Percentiles rank a stretch among this genome's conserved stretches.
Conservation (phyloP, 2,113 vertebrate species). For the Sarotherodon lohbergeri region DNA sequence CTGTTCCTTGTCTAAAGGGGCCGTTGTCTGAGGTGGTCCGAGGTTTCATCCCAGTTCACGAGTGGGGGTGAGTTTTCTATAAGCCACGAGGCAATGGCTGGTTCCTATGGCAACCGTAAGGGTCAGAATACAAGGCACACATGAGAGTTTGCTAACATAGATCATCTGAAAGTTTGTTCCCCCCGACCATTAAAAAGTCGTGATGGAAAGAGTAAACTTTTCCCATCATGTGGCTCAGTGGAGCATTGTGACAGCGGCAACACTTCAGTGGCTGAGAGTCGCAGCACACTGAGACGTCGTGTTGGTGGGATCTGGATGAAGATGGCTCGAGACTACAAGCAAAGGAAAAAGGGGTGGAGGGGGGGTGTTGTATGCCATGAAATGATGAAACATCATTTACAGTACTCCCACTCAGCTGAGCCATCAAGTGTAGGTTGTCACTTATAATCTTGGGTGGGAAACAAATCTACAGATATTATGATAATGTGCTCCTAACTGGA, state of each 20-base stretch:
- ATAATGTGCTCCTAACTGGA: neutral
- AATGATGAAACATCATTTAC: neutral
- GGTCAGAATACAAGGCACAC: neutral
- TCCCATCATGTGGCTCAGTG: constrained; percentile 57
- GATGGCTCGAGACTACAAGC: constrained; percentile 1
- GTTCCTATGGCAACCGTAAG: constrained; percentile 20
- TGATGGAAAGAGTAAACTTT: constrained; percentile 43
- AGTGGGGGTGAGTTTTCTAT: neutral
- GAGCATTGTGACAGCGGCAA: constrained; percentile 44
- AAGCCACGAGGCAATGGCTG: neutral
- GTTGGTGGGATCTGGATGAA: neutral
- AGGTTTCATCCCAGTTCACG: constrained; percentile 2
- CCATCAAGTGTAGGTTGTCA: neutral
- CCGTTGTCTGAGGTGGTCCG: neutral
- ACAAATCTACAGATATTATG: neutral
- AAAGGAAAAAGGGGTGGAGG: neutral
- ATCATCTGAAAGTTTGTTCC: constrained; percentile 27
- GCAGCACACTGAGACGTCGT: neutral
- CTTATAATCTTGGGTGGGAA: neutral
- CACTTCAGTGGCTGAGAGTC: constrained; percentile 10
- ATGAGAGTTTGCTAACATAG: neutral
- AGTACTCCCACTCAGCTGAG: constrained; percentile 25
- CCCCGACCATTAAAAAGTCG: neutral
- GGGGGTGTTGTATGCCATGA: neutral
- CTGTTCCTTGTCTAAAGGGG: constrained; percentile 13